Conservation (phyloP, 2,888 invertebrate genomes). For the Tinea semifulvella region DNA sequence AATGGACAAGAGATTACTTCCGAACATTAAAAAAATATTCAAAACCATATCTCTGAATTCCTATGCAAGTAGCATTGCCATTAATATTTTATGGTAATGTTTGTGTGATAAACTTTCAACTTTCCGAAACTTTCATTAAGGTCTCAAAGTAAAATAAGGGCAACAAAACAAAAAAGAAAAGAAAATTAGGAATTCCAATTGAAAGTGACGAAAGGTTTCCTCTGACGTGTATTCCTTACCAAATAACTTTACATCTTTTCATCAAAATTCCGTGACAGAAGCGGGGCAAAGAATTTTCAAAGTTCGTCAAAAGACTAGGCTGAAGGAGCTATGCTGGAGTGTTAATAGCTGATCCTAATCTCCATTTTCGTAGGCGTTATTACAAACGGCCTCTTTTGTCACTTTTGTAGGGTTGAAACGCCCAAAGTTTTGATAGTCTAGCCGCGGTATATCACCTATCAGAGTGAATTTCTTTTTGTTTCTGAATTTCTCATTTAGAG, state of each 20-base stretch:
- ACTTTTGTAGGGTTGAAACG: background rate
- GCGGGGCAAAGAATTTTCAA: conserved; percentile 10
- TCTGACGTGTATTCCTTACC: conserved; percentile 9
- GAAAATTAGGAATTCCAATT: conserved; percentile 10
- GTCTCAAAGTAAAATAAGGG: background rate
- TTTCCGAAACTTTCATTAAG: too few relatives aligned
- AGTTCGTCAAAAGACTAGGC: conserved; percentile 20
- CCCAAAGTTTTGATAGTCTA: conserved; percentile 7
- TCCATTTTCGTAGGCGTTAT: conserved; percentile 19
- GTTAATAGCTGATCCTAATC: conserved; percentile 22
- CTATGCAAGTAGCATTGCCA: too few relatives aligned
- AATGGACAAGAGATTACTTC: too few relatives aligned
- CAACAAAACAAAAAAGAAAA: conserved; percentile 1
- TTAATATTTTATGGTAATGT: too few relatives aligned
- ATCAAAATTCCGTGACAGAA: conserved; percentile 11
- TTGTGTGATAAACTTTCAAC: too few relatives aligned
- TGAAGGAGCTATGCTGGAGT: conserved; percentile 18
- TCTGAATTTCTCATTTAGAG: too few relatives aligned
- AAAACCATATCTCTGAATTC: too few relatives aligned
- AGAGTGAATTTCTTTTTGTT: too few relatives aligned
- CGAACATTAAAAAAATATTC: too few relatives aligned
- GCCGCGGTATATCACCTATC: background rate
- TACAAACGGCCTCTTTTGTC: conserved; percentile 9
- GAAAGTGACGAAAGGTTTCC: conserved; percentile 5
- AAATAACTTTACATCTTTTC: conserved; percentile 11